These are phyloP conservation scores for Amorpha juglandis DNA, from an alignment of 2,888 invertebrate genomes.

Conservation along the genomic window DNA sequence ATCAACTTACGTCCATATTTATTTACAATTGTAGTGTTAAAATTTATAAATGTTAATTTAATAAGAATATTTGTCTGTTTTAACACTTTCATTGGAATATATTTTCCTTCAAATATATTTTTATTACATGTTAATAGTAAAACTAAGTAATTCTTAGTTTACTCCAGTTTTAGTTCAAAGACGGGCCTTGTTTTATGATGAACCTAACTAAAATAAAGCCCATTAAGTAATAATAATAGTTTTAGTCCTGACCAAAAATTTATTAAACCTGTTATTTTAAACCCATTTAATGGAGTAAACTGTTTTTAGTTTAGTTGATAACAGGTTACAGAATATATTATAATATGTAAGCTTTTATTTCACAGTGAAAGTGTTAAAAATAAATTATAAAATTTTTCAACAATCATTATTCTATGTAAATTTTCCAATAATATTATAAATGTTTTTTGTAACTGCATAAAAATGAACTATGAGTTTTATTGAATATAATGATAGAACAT, in stretches of 20 bases:
- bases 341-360: not conserved
- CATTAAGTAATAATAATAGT: too few species aligned
- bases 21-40: slow-evolving; percentile 21
- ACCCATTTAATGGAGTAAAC: too few species aligned
- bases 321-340: too few species aligned
- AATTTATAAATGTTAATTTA: slow-evolving; percentile 4
- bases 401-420: slow-evolving; percentile 22
- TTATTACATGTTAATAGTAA: too few species aligned
- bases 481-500: slow-evolving; percentile 22
- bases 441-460: slow-evolving; percentile 26
- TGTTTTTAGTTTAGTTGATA: too few species aligned
- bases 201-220: too few species aligned
- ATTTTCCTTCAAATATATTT: too few species aligned
- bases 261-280: too few species aligned
- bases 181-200: too few species aligned
- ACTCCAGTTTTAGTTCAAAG: too few species aligned
- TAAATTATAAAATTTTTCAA: slow-evolving; percentile 6
- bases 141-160: too few species aligned
- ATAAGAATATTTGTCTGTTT: not conserved
- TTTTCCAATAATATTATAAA: slow-evolving; percentile 33
- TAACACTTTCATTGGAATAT: slow-evolving; percentile 24
- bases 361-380: slow-evolving; percentile 21
- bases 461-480: slow-evolving; percentile 20
- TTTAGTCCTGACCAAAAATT: too few species aligned
- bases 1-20: slow-evolving; percentile 26